phyloP scores from a whole-genome alignment of 2,888 invertebrate species.

The Heliconius aoede region DNA sequence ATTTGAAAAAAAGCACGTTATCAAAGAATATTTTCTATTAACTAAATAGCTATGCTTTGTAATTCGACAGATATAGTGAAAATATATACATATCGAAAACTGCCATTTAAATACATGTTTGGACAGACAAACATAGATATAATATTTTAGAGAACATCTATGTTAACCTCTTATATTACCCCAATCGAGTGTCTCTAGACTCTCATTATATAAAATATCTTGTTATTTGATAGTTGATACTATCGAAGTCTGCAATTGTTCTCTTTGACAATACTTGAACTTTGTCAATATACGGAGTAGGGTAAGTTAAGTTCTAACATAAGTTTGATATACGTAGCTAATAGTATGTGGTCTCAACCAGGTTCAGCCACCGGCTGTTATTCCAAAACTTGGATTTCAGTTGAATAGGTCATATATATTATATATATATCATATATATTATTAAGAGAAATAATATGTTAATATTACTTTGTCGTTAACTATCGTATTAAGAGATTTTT shows the following conservation, averaged over 20 bases:
- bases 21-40: background rate
- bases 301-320: conserved; percentile 28
- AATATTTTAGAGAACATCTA: background rate
- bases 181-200: conserved; percentile 24
- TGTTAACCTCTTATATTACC: conserved; percentile 23
- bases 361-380: conserved; percentile 4
- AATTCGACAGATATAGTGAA: background rate
- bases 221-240: conserved; percentile 39
- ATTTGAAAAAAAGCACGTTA: no score
- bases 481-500: background rate
- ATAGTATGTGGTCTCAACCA: conserved; percentile 5
- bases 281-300: conserved; percentile 36
- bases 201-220: conserved; percentile 28
- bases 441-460: background rate
- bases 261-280: conserved; percentile 36
- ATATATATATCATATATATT: no score
- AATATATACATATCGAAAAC: background rate
- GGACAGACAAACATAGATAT: background rate
- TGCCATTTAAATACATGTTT: background rate
- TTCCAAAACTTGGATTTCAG: conserved; percentile 12
- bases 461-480: background rate
- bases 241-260: conserved; percentile 33
- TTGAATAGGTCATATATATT: background rate
- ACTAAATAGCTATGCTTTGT: background rate
- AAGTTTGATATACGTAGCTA: conserved; percentile 21